Evolutionary conservation across 1,140 invertebrate species (phyloP).

Genomic region (Anadara kagoshimensis): DNA sequence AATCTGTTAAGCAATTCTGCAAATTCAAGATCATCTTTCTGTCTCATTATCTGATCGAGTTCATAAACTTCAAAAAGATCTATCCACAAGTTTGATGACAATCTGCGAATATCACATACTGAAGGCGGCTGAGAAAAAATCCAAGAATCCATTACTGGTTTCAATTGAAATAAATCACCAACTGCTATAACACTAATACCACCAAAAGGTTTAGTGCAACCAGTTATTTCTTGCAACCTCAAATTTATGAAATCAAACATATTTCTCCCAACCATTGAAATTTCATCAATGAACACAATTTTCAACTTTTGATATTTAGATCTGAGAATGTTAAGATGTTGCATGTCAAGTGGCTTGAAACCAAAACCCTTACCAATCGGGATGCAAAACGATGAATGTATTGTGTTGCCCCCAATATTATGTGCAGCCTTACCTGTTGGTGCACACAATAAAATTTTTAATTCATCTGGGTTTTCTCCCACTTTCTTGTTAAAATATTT

Average conservation of each 20-base stretch:
- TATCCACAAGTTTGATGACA: conserved; percentile 48
- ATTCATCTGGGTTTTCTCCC: conserved; percentile 15
- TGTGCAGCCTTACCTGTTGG: no score
- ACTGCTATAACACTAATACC: conserved; percentile 44
- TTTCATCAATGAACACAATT: conserved; percentile 51
- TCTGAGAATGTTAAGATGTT: conserved; percentile 16
- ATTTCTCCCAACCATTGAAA: conserved; percentile 44
- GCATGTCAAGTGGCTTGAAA: conserved; percentile 25
- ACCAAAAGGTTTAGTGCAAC: conserved; percentile 39
- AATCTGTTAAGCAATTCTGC: no score
- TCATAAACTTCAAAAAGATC: conserved; percentile 50
- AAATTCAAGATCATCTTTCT: conserved; percentile 47
- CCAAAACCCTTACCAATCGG: conserved; percentile 25
- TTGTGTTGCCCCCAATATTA: conserved; percentile 34
- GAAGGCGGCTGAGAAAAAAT: conserved; percentile 33
- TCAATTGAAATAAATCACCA: conserved; percentile 47
- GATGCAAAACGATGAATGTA: conserved; percentile 44
- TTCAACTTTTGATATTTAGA: conserved; percentile 23
- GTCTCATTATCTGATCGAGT: conserved; percentile 48
- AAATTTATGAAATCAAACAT: conserved; percentile 43
- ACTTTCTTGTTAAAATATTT: not conserved
- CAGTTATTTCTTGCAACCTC: no score
- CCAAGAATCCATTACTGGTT: no score
- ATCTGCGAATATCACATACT: conserved; percentile 9
- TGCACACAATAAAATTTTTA: conserved; percentile 29